Base-by-base conservation (phyloP, 2,113 vertebrate genomes). In the Atherinomorus stipes region DNA sequence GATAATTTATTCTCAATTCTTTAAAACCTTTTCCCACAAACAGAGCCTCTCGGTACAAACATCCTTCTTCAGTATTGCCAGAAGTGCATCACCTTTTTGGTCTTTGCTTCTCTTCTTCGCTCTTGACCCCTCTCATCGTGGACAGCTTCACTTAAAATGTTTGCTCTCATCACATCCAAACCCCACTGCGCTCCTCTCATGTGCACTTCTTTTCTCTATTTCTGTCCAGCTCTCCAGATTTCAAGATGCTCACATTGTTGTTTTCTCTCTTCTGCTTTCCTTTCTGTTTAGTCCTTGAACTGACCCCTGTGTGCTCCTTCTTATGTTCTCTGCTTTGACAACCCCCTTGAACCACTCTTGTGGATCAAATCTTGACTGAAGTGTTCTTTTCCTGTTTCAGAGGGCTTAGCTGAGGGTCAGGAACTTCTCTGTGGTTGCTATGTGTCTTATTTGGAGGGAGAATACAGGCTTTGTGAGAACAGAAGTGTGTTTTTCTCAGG, bases 341-440 rank as follows among this genome's bases (percentile, higher is more conserved):
- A 61, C 54, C 85, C 62, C 67, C 82, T 89, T 56, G 50, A 88
- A 76, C 76, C 58, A n/a, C 84, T 73, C 66, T 82, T 40, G 37
- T 52, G 52, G 70, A 64, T 83, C 83, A 81, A 85, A 85, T 68
- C 67, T 60, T 0, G 1, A 57, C 64, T 87, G 52, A 64, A 90
- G 91, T 78, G 81, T 73, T 80, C 78, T 83, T 61, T 84, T 89
- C 79, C 81, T 88, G 81, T 80, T 88, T 73, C 56, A 51, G 65
- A 66, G 62, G 74, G 71, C 76, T 78, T 70, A 37, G 21, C 45
- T 60, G 45, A 74, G 74, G 64, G 52, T 68, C 51, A 52, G 76
- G 71, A 51, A 62, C 64, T 73, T 64, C 26, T 85, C 60, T 73
- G 76, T 12, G 19, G 57, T 75, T 37, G 77, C 65, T 75, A 37